phyloP scores from a whole-genome alignment of 2,113 vertebrate genomes.

The Crocuta crocuta region DNA sequence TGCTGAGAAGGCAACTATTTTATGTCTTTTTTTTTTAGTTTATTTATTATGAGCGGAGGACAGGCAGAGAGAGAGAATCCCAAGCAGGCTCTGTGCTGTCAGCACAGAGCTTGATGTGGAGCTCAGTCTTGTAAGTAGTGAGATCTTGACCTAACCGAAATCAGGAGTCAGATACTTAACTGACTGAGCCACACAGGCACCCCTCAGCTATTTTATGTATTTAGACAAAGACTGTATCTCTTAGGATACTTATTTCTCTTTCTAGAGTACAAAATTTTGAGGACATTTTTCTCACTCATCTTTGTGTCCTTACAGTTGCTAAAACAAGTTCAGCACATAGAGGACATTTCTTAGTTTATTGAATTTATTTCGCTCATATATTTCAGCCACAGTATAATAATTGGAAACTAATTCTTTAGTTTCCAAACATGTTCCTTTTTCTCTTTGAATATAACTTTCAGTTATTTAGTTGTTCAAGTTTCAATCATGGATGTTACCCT shows the following conservation, averaged over 20 bases:
- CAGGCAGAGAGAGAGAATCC: too few relatives aligned
- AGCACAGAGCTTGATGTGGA: too few relatives aligned
- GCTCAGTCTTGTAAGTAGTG: too few relatives aligned
- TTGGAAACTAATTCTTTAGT: neutral
- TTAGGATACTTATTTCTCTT: neutral
- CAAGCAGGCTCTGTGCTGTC: too few relatives aligned
- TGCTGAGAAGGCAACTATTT: neutral
- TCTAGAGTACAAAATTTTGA: neutral
- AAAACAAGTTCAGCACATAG: neutral
- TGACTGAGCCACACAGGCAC: too few relatives aligned
- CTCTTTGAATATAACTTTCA: neutral
- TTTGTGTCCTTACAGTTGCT: neutral
- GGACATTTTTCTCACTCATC: neutral
- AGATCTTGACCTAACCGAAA: too few relatives aligned
- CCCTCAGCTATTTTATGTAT: neutral
- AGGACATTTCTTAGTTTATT: neutral
- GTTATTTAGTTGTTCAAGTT: neutral
- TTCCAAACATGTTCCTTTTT: neutral
- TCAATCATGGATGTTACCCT: neutral
- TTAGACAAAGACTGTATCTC: neutral
- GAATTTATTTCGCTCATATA: slow-evolving; percentile 8
- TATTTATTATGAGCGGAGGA: too few relatives aligned
- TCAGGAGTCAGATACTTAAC: too few relatives aligned
- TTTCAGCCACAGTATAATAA: neutral
- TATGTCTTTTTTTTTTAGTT: neutral